A percentile compares a stretch with the other conserved stretches of the same genome.
Conservation (phyloP, 2,797 vertebrate genomes). For the Natrix natrix region DNA sequence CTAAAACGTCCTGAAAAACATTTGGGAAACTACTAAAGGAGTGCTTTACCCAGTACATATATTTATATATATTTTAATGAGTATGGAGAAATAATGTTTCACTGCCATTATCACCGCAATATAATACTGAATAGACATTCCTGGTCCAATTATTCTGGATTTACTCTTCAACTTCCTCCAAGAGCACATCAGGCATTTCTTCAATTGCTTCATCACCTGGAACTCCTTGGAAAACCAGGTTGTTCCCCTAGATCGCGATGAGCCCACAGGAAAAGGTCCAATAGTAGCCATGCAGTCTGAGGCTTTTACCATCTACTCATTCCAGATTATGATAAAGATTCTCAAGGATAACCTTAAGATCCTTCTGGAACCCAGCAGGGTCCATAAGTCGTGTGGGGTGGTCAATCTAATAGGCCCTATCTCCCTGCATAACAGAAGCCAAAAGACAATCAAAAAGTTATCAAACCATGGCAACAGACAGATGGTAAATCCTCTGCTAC, state of each 20-base stretch:
- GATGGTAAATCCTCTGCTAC: not conserved
- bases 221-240: not conserved
- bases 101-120: not conserved
- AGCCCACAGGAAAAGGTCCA: not conserved
- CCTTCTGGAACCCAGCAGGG: not conserved
- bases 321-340: not conserved
- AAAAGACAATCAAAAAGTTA: not conserved
- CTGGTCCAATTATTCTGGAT: not conserved
- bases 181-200: not conserved
- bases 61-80: not conserved
- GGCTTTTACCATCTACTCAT: not conserved
- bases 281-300: not conserved
- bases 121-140: not conserved
- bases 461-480: not conserved
- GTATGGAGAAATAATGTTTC: not conserved
- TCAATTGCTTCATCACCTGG: not conserved
- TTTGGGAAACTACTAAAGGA: conserved; percentile 25
- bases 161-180: not conserved
- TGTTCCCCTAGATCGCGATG: not conserved
- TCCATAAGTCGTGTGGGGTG: not conserved
- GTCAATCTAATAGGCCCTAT: not conserved
- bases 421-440: not conserved
- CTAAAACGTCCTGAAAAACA: conserved; percentile 58
- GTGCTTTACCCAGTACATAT: conserved; percentile 20
- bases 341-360: not conserved